phyloP scores from a whole-genome alignment of 1,140 invertebrate genomes.

The Neocloeon triangulifer region DNA sequence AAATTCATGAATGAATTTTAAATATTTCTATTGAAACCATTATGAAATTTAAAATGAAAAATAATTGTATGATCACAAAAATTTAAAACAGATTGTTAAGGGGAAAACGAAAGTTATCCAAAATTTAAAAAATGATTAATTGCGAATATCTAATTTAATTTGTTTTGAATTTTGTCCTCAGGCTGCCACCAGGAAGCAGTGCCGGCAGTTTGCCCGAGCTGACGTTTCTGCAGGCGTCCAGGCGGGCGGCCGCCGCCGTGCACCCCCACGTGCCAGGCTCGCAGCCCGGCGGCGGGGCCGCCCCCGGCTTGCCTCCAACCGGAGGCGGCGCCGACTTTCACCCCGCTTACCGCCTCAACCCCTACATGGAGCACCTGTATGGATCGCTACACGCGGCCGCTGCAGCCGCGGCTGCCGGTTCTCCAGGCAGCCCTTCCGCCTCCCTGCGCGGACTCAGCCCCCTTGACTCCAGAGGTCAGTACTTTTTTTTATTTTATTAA shows the following conservation, averaged over 20 bases:
- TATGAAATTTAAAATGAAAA: no score
- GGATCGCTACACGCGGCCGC: constrained; percentile 21
- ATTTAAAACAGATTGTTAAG: no score
- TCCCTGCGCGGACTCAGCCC: neutral
- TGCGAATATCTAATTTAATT: no score
- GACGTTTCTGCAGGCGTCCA: constrained; percentile 7
- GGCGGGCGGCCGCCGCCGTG: constrained; percentile 4
- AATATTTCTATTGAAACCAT: no score
- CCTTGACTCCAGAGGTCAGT: constrained; percentile 16
- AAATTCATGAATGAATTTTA: no score
- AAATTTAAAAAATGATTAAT: neutral
- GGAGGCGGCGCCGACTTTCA: constrained; percentile 21
- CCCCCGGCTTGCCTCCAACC: constrained; percentile 7
- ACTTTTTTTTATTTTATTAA: constrained; percentile 13
- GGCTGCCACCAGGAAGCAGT: no score
- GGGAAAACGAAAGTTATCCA: no score
- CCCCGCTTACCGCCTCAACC: constrained; percentile 35
- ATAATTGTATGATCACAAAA: no score
- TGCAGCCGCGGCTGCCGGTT: neutral
- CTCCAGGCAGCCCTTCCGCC: neutral
- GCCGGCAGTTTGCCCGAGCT: neutral
- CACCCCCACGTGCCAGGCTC: neutral
- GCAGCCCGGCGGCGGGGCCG: constrained; percentile 6
- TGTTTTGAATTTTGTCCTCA: no score
- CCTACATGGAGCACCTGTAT: constrained; percentile 45